Percentiles rank a stretch among this genome's conserved stretches.
Evolutionary conservation across 2,888 invertebrate genomes (phyloP).

Genomic region (Cantharis nigra): DNA sequence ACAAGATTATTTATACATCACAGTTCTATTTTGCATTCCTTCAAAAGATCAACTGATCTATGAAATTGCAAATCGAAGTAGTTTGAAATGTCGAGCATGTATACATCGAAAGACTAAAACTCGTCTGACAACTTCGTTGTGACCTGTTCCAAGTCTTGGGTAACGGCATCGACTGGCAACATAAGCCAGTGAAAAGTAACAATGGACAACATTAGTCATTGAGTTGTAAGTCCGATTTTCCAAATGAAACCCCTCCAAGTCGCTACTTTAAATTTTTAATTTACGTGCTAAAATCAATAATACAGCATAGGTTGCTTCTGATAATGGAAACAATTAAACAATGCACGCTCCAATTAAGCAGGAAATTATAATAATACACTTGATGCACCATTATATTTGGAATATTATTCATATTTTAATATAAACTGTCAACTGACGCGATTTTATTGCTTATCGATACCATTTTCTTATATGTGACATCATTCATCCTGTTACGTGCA

Average conservation of each 20-base stretch:
- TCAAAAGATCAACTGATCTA: slow-evolving; percentile 16
- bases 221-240: slow-evolving; percentile 9
- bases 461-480: neutral
- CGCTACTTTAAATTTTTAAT: neutral
- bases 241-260: neutral
- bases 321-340: neutral
- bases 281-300: neutral
- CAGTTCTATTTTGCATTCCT: neutral
- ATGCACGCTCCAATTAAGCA: neutral
- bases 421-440: neutral
- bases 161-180: slow-evolving; percentile 38
- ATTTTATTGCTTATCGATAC: neutral
- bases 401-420: neutral
- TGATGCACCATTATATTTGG: neutral
- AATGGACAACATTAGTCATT: slow-evolving; percentile 36
- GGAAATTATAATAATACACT: neutral
- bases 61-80: slow-evolving; percentile 19
- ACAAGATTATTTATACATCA: neutral
- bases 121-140: slow-evolving; percentile 42
- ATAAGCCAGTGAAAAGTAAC: slow-evolving; percentile 29
- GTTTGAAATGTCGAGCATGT: slow-evolving; percentile 16
- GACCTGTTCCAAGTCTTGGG: slow-evolving; percentile 37
- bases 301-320: neutral
- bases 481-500: neutral
- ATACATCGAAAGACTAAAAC: slow-evolving; percentile 35